Evolutionary conservation across 1,140 invertebrate genomes (phyloP).

Genomic region (Andrena cerasifolii): DNA sequence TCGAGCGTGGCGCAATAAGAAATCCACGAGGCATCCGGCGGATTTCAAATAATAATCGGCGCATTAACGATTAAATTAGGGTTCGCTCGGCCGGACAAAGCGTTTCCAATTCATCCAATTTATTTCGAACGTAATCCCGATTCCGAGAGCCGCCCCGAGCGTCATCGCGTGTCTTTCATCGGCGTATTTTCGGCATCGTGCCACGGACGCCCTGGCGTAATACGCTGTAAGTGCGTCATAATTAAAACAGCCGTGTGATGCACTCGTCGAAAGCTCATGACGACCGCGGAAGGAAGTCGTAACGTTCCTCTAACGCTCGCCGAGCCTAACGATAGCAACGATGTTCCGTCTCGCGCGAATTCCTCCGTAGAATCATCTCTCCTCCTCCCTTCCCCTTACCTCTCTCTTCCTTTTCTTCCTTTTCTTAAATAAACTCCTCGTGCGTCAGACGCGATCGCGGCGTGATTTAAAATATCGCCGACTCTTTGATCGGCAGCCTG

Average conservation of each 20-base stretch:
- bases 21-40: too few species aligned
- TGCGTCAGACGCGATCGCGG: constrained; percentile 16
- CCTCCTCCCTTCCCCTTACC: too few species aligned
- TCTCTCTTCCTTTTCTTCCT: background rate
- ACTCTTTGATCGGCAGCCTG: background rate
- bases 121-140: constrained; percentile 6
- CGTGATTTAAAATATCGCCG: constrained; percentile 1
- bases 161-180: constrained; percentile 54
- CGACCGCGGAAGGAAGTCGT: constrained; percentile 31
- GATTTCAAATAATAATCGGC: too few species aligned
- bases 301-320: constrained; percentile 1
- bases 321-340: constrained; percentile 6
- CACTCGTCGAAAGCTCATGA: constrained; percentile 33
- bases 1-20: too few species aligned
- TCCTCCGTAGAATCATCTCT: too few species aligned
- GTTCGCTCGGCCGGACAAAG: background rate
- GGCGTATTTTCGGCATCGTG: constrained; percentile 55
- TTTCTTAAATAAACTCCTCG: background rate
- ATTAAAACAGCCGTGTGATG: constrained; percentile 50
- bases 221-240: constrained; percentile 56
- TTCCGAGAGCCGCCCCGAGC: constrained; percentile 21
- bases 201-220: constrained; percentile 42
- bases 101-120: constrained; percentile 29
- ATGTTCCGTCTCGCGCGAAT: background rate
- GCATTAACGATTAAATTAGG: background rate